Evolutionary conservation across 2,113 vertebrate species (phyloP).

Genomic region (Raja brachyura): DNA sequence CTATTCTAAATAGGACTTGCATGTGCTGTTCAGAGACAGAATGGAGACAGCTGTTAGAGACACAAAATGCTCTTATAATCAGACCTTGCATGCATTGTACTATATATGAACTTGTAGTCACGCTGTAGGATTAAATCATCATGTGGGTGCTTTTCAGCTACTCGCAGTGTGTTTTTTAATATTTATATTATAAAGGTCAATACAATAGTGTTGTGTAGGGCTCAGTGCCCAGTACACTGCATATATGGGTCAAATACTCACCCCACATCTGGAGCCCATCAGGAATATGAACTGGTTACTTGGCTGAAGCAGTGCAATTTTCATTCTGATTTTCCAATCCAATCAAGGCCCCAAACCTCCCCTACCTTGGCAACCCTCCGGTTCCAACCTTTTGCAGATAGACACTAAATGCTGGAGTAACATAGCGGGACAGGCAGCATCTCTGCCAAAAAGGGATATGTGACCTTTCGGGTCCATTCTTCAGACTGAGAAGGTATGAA

Average conservation of each 20-base stretch:
- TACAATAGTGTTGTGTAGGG: neutral
- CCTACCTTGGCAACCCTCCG: neutral
- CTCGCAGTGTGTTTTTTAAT: neutral
- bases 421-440: too few relatives aligned
- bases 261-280: neutral
- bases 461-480: too few relatives aligned
- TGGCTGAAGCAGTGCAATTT: neutral
- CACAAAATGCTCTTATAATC: neutral
- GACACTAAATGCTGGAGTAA: too few relatives aligned
- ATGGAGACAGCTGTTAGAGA: constrained; percentile 9
- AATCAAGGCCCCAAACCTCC: neutral
- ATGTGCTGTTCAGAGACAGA: neutral
- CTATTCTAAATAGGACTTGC: neutral
- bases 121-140: neutral
- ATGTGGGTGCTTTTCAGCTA: neutral
- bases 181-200: neutral
- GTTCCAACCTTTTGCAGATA: neutral
- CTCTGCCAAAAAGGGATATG: too few relatives aligned
- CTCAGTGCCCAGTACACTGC: neutral
- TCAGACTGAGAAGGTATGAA: too few relatives aligned
- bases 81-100: neutral
- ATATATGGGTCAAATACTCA: neutral
- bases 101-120: neutral
- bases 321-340: neutral
- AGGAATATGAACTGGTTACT: neutral